phyloP scores from a whole-genome alignment of 1,140 invertebrate genomes.

The Maconellicoccus hirsutus region DNA sequence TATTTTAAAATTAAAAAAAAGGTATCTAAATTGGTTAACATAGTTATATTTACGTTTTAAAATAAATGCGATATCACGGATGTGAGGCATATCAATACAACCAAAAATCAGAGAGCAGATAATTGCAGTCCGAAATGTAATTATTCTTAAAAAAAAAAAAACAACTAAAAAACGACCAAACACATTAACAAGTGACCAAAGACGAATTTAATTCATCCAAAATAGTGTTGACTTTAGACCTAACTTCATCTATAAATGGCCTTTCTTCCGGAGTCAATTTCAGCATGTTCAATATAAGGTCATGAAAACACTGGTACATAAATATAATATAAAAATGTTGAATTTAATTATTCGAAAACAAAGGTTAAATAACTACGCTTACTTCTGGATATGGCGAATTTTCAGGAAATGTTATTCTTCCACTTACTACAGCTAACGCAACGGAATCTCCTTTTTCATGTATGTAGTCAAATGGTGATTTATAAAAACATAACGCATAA shows the following conservation, averaged over 20 bases:
- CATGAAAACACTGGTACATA: slow-evolving; percentile 49
- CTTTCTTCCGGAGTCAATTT: slow-evolving; percentile 62
- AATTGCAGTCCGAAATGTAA: too few relatives aligned
- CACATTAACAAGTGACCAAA: background rate
- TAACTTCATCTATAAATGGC: slow-evolving; percentile 57
- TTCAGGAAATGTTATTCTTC: slow-evolving; percentile 59
- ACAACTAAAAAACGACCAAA: too few relatives aligned
- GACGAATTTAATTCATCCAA: slow-evolving; percentile 23
- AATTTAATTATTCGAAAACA: background rate
- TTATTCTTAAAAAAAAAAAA: too few relatives aligned
- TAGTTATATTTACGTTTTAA: too few relatives aligned
- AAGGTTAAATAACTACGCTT: slow-evolving; percentile 23
- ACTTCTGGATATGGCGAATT: slow-evolving; percentile 52
- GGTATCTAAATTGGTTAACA: too few relatives aligned
- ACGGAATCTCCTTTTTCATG: slow-evolving; percentile 79
- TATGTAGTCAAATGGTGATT: slow-evolving; percentile 72
- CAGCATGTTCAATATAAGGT: slow-evolving; percentile 56
- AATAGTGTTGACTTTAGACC: slow-evolving; percentile 44
- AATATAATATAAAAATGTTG: background rate
- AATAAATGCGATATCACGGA: too few relatives aligned
- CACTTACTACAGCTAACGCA: slow-evolving; percentile 69
- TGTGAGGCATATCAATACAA: too few relatives aligned
- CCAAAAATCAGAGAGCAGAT: too few relatives aligned
- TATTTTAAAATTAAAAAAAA: too few relatives aligned
- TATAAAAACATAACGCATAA: slow-evolving; percentile 74